Base-by-base conservation (phyloP, 2,797 vertebrate genomes). In the Eleutherodactylus coqui region DNA sequence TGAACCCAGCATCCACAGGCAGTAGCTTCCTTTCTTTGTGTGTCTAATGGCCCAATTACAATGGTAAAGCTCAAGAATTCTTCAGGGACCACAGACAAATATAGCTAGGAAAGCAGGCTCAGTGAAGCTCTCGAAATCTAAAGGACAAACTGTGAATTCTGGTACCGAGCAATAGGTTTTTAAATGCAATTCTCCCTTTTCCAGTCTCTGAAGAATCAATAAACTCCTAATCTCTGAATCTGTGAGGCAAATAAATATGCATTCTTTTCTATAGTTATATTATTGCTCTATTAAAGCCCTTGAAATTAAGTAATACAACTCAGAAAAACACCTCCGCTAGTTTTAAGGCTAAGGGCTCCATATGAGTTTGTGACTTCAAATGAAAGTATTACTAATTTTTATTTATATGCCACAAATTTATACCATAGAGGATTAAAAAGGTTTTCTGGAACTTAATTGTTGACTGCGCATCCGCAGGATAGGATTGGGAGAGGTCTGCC, bases 21-120 rank as follows among this genome's bases (percentile, higher is more conserved):
- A 45, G 49, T 36, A 41, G n/a, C 19, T 69, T 53, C 16, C 29
- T 78, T 70, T 49, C 47, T 77, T 84, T 64, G 58, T 53, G 64
- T 17, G 13, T 84, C 49, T 79, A 85, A 85, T 70, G 62, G 51
- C 36, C 76, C 49, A 85, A 47, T 85, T 85, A 85, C 77, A 62
- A 85, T n/a, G 19, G 29, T 53, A 84, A 62, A 67, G 64, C 64
- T 80, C 38, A 43, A 62, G 70, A 72, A 80, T n/a, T 73, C 64
- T 79, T 85, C 84, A 80, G 77, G 51, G 84, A 85, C n/a, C 34
- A n/a, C 29, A 84, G 62, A 80, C 67, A 73, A 79, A 70, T 79
- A 70, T 70, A 85, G 67, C 51, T 80, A 16, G 67, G 29, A 80
- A 43, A 27, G 11, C 29, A 21, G 49, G 45, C 51, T 72, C 38